Conservation (phyloP, 2,888 invertebrate species). For the Steinernema scapterisci region DNA sequence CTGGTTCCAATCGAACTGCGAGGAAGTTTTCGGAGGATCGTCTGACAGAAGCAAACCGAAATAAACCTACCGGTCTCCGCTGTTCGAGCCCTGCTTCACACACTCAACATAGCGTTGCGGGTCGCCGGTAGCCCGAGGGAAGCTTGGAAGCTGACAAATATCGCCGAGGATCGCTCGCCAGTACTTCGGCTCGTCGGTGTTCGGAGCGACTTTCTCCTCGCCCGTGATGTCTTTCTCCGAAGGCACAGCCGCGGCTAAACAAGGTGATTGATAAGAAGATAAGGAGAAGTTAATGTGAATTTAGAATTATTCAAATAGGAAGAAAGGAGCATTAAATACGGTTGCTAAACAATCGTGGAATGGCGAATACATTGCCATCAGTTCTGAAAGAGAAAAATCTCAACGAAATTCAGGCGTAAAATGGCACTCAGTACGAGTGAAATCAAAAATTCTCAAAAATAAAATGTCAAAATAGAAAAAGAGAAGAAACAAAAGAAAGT, state of each 20-base stretch:
- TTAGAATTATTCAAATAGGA: too few relatives aligned
- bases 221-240: conserved; percentile 38
- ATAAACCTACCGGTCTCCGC: conserved; percentile 54
- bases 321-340: too few relatives aligned
- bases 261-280: too few relatives aligned
- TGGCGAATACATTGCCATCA: too few relatives aligned
- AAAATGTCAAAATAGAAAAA: background rate
- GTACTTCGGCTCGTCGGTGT: conserved; percentile 48
- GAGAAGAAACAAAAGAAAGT: background rate
- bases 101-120: conserved; percentile 65
- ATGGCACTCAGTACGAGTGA: background rate
- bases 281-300: too few relatives aligned
- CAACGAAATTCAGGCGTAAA: background rate
- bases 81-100: conserved; percentile 56
- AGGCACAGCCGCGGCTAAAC: conserved; percentile 9
- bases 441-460: too few relatives aligned
- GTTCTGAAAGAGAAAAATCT: too few relatives aligned
- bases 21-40: conserved; percentile 4
- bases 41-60: too few relatives aligned
- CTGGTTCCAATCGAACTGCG: background rate
- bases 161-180: conserved; percentile 66
- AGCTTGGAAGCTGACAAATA: conserved; percentile 64
- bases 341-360: too few relatives aligned
- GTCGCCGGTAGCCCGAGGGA: conserved; percentile 63
- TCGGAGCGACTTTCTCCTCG: conserved; percentile 44